Evolutionary conservation across 2,797 vertebrate genomes (phyloP).

Genomic region (Sebastiscus albofasciatus): DNA sequence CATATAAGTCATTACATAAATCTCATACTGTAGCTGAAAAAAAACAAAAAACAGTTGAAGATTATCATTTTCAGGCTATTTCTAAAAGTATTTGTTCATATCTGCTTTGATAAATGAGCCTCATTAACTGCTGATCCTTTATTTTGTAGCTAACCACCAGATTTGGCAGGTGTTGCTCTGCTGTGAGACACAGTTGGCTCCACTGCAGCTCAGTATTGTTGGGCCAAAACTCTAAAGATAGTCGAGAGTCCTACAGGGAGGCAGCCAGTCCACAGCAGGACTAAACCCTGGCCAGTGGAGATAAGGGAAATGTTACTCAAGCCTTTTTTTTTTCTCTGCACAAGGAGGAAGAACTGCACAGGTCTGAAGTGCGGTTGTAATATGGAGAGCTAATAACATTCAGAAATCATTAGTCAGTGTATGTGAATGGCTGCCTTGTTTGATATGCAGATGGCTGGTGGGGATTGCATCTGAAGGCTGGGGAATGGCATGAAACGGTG

Average conservation of each 20-base stretch:
- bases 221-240: conserved; percentile 58
- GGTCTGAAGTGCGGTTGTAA: conserved; percentile 41
- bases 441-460: conserved; percentile 62
- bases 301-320: conserved; percentile 52
- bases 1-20: neutral
- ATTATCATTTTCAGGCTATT: conserved; percentile 27
- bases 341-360: conserved; percentile 7
- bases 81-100: conserved; percentile 45
- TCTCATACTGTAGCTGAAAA: neutral
- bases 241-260: conserved; percentile 41
- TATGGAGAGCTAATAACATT: conserved; percentile 48
- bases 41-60: neutral
- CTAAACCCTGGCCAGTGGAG: conserved; percentile 58
- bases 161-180: conserved; percentile 64
- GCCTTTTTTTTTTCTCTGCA: conserved; percentile 16
- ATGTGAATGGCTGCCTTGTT: conserved; percentile 65
- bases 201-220: conserved; percentile 12
- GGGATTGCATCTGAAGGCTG: conserved; percentile 47
- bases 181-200: conserved; percentile 54
- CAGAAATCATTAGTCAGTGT: conserved; percentile 60
- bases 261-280: conserved; percentile 52
- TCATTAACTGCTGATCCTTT: conserved; percentile 66
- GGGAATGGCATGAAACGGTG: conserved; percentile 24
- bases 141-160: conserved; percentile 56
- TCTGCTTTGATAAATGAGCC: conserved; percentile 68